Conservation (phyloP, 2,797 vertebrate species). For the Gallinago nigripennis region DNA sequence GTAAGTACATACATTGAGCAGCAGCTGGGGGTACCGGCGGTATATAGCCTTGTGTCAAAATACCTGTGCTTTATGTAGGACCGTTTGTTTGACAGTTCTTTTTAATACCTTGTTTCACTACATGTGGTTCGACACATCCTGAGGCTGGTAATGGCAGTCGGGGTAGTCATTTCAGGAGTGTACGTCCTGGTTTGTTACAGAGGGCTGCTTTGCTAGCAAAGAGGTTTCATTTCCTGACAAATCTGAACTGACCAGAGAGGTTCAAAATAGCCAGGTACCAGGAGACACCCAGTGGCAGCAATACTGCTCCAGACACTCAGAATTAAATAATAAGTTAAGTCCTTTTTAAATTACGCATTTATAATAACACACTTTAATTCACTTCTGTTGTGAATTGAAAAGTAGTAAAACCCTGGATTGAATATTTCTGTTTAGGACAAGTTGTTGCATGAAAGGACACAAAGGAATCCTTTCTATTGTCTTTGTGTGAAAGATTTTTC, state of each 20-base stretch:
- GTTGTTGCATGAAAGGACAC: background rate
- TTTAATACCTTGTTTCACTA: background rate
- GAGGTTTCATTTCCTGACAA: background rate
- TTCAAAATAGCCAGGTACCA: background rate
- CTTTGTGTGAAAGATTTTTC: background rate
- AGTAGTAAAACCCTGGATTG: background rate
- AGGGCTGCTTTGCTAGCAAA: background rate
- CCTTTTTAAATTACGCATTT: background rate
- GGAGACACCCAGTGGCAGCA: background rate
- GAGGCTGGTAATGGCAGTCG: background rate
- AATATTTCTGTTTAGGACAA: background rate
- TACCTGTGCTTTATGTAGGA: background rate
- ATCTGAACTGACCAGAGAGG: background rate
- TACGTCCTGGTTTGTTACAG: background rate
- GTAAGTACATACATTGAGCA: rapidly evolving
- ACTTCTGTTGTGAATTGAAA: background rate
- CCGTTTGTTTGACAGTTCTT: background rate
- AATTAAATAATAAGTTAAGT: background rate
- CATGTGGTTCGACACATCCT: rapidly evolving
- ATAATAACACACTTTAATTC: background rate
- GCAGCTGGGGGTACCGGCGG: background rate
- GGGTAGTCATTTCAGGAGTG: background rate
- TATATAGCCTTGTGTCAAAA: background rate
- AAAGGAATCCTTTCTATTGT: background rate
- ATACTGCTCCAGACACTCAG: background rate